Evolutionary conservation across 2,797 vertebrate species (phyloP).

Genomic region (Sebastes hopkinsi): DNA sequence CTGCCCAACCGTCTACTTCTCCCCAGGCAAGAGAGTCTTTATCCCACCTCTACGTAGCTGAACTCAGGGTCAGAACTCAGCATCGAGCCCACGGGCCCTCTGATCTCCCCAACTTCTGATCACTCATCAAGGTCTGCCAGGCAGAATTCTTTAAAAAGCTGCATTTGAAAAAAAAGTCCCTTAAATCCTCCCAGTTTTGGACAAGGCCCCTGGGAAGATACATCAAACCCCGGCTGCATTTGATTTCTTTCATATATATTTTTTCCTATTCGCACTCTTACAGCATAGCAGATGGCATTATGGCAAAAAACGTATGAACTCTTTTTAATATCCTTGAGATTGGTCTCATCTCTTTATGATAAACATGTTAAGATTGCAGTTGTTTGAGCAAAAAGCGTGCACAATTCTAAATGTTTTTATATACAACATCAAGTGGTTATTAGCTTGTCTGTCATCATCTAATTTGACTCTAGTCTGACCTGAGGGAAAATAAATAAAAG

Average conservation of each 20-base stretch:
- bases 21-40: conserved; percentile 58
- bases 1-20: conserved; percentile 38
- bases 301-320: not conserved
- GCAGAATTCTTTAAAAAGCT: conserved; percentile 32
- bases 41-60: conserved; percentile 53
- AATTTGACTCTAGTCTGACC: conserved; percentile 23
- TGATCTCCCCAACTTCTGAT: conserved; percentile 69
- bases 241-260: conserved; percentile 18
- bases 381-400: not conserved
- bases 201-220: conserved; percentile 18
- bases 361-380: not conserved
- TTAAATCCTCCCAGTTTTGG: conserved; percentile 24
- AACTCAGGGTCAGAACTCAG: conserved; percentile 66
- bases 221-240: conserved; percentile 38
- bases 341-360: not conserved
- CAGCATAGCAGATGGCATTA: not conserved
- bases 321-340: not conserved
- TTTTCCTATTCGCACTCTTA: not conserved
- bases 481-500: not conserved
- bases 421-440: not conserved
- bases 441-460: not conserved
- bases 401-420: not conserved
- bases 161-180: conserved; percentile 42
- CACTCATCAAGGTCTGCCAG: conserved; percentile 67
- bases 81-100: conserved; percentile 44